These are phyloP conservation scores for Callithrix jacchus DNA, from an alignment of 2,113 vertebrate genomes.

Conservation along the genomic window DNA sequence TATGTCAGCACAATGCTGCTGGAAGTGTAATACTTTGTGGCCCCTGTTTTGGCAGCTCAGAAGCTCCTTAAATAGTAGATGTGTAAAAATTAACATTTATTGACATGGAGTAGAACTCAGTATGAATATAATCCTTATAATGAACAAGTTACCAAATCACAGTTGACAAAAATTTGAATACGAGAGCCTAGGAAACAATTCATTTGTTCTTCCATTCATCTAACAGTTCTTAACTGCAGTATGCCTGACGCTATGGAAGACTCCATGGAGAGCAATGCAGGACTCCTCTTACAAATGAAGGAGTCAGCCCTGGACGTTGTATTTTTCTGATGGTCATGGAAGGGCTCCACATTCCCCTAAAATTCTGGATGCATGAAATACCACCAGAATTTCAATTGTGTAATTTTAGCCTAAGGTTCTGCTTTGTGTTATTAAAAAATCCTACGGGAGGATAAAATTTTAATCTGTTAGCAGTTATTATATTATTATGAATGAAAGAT, in stretches of 20 bases:
- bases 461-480: not conserved
- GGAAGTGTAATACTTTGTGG: not conserved
- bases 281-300: not conserved
- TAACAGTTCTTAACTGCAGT: not conserved
- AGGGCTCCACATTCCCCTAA: not conserved
- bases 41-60: not conserved
- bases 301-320: not conserved
- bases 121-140: slow-evolving; percentile 34
- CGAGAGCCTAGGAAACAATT: slow-evolving; percentile 4
- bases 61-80: slow-evolving; percentile 25
- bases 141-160: slow-evolving; percentile 20
- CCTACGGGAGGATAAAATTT: not conserved
- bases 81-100: not conserved
- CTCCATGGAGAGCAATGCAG: not conserved
- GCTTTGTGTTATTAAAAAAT: slow-evolving; percentile 28
- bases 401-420: slow-evolving; percentile 1
- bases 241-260: not conserved
- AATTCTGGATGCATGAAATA: not conserved
- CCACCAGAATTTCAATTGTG: not conserved
- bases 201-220: not conserved
- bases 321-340: not conserved
- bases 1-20: not conserved
- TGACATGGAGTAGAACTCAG: slow-evolving; percentile 2
- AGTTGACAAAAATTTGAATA: slow-evolving; percentile 9
- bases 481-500: not conserved